Conservation (phyloP, 1,140 invertebrate species). For the Zaprionus africanus region DNA sequence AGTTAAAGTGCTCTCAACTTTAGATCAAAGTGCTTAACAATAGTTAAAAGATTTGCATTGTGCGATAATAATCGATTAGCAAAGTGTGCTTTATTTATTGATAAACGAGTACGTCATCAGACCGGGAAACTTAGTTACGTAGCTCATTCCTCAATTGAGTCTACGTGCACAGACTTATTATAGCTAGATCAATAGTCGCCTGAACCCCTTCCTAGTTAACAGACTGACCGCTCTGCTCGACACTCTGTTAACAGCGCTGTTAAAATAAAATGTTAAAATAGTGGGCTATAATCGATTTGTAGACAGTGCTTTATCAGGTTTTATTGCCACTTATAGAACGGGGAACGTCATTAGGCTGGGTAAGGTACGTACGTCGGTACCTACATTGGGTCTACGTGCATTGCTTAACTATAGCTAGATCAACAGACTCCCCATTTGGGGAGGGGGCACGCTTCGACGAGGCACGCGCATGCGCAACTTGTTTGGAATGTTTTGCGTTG, state of each 20-base stretch:
- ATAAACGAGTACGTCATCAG: neutral
- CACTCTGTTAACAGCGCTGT: neutral
- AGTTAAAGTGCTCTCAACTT: neutral
- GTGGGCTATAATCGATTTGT: neutral
- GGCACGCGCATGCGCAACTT: slow-evolving; percentile 55
- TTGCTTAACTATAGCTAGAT: slow-evolving; percentile 28
- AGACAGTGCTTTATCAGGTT: neutral
- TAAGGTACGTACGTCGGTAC: neutral
- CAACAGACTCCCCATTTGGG: neutral
- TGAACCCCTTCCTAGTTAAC: neutral
- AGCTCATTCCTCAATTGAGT: neutral
- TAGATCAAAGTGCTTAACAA: too few relatives aligned
- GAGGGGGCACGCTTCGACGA: slow-evolving; percentile 26
- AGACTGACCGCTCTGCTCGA: neutral
- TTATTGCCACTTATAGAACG: neutral
- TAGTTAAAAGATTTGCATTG: neutral
- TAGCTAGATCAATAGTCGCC: neutral
- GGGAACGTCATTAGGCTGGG: neutral
- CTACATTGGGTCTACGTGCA: slow-evolving; percentile 31
- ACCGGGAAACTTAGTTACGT: neutral
- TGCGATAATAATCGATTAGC: neutral
- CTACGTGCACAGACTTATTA: neutral
- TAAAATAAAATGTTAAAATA: neutral
- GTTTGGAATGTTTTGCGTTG: slow-evolving; percentile 51
- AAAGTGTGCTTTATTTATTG: neutral